These are phyloP conservation scores for Hylomyscus alleni DNA, from an alignment of 2,797 vertebrate species.

Conservation along the genomic window DNA sequence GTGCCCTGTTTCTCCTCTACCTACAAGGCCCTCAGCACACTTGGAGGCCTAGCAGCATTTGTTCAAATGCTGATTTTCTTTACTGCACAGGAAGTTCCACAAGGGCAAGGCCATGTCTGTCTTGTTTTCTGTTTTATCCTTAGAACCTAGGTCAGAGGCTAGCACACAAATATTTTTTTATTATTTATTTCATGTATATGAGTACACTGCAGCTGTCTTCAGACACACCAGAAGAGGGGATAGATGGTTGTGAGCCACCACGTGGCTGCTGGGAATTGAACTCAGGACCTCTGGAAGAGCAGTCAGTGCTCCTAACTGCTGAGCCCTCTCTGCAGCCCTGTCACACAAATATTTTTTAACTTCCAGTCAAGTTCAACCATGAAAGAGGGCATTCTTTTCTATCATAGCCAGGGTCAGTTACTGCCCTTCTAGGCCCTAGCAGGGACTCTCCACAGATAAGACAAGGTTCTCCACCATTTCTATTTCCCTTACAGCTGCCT, in stretches of 20 bases:
- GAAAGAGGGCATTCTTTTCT: background rate
- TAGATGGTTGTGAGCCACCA: too few relatives aligned
- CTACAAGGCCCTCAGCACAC: background rate
- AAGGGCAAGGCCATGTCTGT: background rate
- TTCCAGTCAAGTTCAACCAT: background rate
- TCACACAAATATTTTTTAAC: slow-evolving; percentile 5
- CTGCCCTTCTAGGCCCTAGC: background rate
- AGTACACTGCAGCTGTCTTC: too few relatives aligned
- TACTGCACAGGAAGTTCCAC: background rate
- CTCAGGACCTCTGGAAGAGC: too few relatives aligned
- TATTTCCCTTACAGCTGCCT: background rate
- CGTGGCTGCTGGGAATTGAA: too few relatives aligned
- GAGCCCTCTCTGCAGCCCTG: too few relatives aligned
- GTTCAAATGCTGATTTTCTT: slow-evolving; percentile 8
- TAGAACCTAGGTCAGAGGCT: slow-evolving; percentile 4
- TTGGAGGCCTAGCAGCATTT: background rate
- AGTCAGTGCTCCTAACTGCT: too few relatives aligned
- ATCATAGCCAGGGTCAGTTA: background rate
- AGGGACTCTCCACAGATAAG: background rate
- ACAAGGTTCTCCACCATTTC: background rate
- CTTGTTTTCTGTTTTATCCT: slow-evolving; percentile 23
- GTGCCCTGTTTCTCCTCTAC: background rate
- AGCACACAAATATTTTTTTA: background rate
- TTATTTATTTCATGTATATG: too few relatives aligned
- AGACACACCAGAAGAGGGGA: too few relatives aligned